These are phyloP conservation scores for Gastrophryne carolinensis DNA, from an alignment of 2,797 vertebrate species.

Conservation along the genomic window DNA sequence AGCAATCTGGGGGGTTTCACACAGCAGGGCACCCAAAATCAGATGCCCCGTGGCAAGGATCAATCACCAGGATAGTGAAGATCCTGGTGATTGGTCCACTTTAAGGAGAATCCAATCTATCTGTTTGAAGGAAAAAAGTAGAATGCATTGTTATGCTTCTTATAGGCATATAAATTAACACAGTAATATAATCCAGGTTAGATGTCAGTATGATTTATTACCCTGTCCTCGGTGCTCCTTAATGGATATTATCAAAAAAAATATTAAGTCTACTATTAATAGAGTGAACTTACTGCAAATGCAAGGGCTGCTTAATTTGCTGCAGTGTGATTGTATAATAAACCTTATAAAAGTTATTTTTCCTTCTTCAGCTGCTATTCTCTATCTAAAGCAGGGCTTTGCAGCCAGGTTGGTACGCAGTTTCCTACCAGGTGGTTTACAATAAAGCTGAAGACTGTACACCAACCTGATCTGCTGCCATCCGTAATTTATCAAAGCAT, in stretches of 20 bases:
- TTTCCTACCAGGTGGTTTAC: too few relatives aligned
- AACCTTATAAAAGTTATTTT: background rate
- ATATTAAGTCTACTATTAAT: constrained; percentile 28
- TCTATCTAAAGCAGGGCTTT: too few relatives aligned
- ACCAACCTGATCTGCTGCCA: too few relatives aligned
- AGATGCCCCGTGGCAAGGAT: too few relatives aligned
- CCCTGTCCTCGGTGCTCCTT: constrained; percentile 12
- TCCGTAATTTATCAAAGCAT: too few relatives aligned
- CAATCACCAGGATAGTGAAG: too few relatives aligned
- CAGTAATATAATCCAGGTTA: background rate
- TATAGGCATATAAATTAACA: constrained; percentile 2
- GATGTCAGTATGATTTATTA: constrained; percentile 35
- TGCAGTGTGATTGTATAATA: background rate
- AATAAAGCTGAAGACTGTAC: too few relatives aligned
- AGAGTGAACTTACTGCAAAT: constrained; percentile 5
- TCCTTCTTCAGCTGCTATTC: background rate
- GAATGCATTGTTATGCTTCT: constrained; percentile 5
- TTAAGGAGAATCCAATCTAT: too few relatives aligned
- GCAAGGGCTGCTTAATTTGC: background rate
- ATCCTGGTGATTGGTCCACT: too few relatives aligned
- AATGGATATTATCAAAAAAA: constrained; percentile 25
- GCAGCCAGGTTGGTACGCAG: too few relatives aligned
- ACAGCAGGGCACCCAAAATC: too few relatives aligned
- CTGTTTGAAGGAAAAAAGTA: background rate
- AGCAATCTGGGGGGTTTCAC: too few relatives aligned